Evolutionary conservation across 2,888 invertebrate species (phyloP).

Genomic region (Calameuta pallipes): DNA sequence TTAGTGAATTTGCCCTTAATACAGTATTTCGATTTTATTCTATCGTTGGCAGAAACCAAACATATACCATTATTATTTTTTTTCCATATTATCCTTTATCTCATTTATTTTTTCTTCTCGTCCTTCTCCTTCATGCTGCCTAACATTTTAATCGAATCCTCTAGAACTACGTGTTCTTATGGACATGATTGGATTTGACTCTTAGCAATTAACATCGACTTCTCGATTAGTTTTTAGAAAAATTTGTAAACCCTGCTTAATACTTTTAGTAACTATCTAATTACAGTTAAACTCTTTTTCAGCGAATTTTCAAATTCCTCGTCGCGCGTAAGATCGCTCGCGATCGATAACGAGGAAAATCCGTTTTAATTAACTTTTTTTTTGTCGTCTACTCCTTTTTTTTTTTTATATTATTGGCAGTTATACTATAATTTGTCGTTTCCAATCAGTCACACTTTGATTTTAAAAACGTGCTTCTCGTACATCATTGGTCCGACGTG

Average conservation of each 20-base stretch:
- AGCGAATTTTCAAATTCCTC: not conserved
- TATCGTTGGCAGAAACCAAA: slow-evolving; percentile 1
- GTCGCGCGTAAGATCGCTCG: slow-evolving; percentile 14
- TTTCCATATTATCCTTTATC: slow-evolving; percentile 15
- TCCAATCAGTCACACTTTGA: slow-evolving; percentile 50
- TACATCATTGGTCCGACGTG: slow-evolving; percentile 35
- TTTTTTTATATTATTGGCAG: slow-evolving; percentile 44
- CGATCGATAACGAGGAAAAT: slow-evolving; percentile 31
- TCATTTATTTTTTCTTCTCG: slow-evolving; percentile 1
- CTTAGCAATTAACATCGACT: slow-evolving; percentile 32
- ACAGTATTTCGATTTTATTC: slow-evolving; percentile 2
- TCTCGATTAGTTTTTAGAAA: slow-evolving; percentile 38
- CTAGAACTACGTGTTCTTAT: slow-evolving; percentile 30
- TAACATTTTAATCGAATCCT: slow-evolving; percentile 14
- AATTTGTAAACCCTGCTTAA: slow-evolving; percentile 47
- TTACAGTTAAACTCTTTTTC: slow-evolving; percentile 29
- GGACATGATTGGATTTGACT: slow-evolving; percentile 24
- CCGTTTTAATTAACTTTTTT: slow-evolving; percentile 29
- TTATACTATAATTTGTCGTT: slow-evolving; percentile 43
- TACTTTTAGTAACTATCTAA: slow-evolving; percentile 37
- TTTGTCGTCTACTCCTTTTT: slow-evolving; percentile 9
- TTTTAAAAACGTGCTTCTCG: slow-evolving; percentile 24
- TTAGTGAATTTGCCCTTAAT: slow-evolving; percentile 8
- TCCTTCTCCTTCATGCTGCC: not conserved
- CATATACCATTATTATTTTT: slow-evolving; percentile 20